Evolutionary conservation across 1,140 invertebrate species (phyloP).

Genomic region (Drepana arcuata): DNA sequence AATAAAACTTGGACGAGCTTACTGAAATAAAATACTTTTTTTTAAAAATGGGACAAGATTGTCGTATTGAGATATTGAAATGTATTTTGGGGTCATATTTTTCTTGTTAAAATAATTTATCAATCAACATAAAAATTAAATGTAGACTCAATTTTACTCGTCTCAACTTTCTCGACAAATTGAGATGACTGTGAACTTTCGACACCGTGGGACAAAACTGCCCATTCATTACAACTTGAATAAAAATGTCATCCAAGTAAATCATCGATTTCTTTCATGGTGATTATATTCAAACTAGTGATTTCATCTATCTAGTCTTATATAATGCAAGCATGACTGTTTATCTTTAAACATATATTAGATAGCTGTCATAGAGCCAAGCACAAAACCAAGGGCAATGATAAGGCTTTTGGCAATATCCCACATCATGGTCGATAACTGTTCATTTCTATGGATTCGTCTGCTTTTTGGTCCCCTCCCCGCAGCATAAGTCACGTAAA

Average conservation of each 20-base stretch:
- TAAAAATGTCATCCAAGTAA: neutral
- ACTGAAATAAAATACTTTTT: too few relatives aligned
- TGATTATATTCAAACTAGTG: neutral
- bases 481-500: too few relatives aligned
- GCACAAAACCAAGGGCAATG: too few relatives aligned
- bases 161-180: neutral
- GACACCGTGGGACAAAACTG: neutral
- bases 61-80: too few relatives aligned
- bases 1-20: too few relatives aligned
- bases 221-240: neutral
- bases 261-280: neutral
- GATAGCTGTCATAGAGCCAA: too few relatives aligned
- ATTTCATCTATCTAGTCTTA: neutral
- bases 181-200: too few relatives aligned
- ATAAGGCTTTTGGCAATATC: neutral
- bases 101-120: neutral
- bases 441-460: too few relatives aligned
- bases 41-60: too few relatives aligned
- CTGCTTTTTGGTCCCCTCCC: too few relatives aligned
- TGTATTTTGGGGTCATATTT: too few relatives aligned
- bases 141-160: neutral
- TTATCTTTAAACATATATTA: neutral
- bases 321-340: neutral
- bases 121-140: neutral
- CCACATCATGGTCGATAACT: too few relatives aligned